Evolutionary conservation across 2,888 invertebrate species (phyloP).

Genomic region (Exocentrus adspersus): DNA sequence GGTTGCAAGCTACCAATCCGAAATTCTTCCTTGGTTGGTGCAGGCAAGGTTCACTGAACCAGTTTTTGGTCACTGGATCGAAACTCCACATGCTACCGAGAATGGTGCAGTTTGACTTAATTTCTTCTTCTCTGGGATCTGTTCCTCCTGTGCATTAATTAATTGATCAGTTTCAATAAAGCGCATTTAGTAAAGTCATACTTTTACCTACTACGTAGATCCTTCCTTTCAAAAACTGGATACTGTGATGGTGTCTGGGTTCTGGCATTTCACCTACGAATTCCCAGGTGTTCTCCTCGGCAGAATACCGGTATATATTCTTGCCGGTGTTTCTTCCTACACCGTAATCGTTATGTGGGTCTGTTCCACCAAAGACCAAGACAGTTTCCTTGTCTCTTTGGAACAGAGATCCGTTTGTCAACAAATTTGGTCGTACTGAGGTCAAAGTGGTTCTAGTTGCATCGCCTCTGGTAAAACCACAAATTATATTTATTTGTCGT

Average conservation of each 20-base stretch:
- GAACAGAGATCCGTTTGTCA: conserved; percentile 39
- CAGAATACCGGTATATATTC: conserved; percentile 70
- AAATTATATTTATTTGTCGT: neutral
- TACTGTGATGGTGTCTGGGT: conserved; percentile 76
- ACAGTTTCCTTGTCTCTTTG: conserved; percentile 65
- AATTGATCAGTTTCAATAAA: too few species aligned
- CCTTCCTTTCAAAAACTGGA: conserved; percentile 71
- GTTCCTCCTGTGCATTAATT: conserved; percentile 69
- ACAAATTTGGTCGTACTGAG: conserved; percentile 42
- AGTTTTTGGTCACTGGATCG: conserved; percentile 71
- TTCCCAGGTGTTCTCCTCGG: conserved; percentile 73
- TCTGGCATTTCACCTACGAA: conserved; percentile 74
- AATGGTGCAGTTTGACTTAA: conserved; percentile 68
- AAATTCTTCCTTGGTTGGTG: conserved; percentile 74
- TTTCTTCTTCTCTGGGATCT: conserved; percentile 71
- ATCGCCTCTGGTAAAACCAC: conserved; percentile 38
- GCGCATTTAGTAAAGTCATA: too few species aligned
- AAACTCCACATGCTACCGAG: conserved; percentile 76
- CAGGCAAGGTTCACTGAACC: conserved; percentile 73
- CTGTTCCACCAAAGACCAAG: conserved; percentile 75
- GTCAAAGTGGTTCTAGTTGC: conserved; percentile 40
- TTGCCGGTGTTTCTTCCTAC: conserved; percentile 70
- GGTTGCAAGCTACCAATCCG: conserved; percentile 72
- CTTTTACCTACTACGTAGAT: conserved; percentile 73
- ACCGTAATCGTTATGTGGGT: conserved; percentile 71